Percentiles rank a stretch among this genome's conserved stretches.
phyloP scores from a whole-genome alignment of 2,888 invertebrate genomes.

The Callosobruchus maculatus region DNA sequence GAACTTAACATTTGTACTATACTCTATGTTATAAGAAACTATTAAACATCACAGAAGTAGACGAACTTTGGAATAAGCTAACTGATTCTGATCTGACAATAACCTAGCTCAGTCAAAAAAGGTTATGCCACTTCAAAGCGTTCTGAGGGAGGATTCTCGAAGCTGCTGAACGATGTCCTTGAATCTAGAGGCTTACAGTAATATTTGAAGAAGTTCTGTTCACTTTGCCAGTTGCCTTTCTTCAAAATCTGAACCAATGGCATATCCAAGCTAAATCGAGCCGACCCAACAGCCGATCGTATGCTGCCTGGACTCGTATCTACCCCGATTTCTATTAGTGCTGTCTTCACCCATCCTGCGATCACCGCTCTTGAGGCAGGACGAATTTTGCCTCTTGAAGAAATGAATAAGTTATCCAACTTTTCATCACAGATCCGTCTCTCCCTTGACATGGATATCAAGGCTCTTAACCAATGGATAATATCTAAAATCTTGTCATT shows the following conservation, averaged over 20 bases:
- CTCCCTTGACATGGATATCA: background rate
- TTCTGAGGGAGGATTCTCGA: background rate
- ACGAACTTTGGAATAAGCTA: too few relatives aligned
- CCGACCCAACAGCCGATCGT: background rate
- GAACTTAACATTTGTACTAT: too few relatives aligned
- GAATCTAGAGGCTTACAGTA: conserved; percentile 10
- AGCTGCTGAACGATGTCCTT: background rate
- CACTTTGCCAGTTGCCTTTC: conserved; percentile 11
- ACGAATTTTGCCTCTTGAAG: conserved; percentile 1
- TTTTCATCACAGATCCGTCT: background rate
- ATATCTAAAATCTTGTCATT: background rate
- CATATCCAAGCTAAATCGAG: background rate
- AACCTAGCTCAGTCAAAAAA: too few relatives aligned
- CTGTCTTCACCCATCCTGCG: conserved; percentile 7
- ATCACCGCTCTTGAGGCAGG: conserved; percentile 8
- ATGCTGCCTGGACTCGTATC: background rate
- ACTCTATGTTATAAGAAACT: too few relatives aligned
- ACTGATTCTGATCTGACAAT: too few relatives aligned
- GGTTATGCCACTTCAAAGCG: background rate
- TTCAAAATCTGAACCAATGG: conserved; percentile 7
- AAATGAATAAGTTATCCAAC: conserved; percentile 3
- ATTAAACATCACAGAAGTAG: too few relatives aligned
- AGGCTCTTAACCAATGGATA: background rate
- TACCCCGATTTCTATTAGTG: background rate
- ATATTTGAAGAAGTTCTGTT: conserved; percentile 12